Conservation (phyloP, 2,888 invertebrate genomes). For the Thera obeliscata region DNA sequence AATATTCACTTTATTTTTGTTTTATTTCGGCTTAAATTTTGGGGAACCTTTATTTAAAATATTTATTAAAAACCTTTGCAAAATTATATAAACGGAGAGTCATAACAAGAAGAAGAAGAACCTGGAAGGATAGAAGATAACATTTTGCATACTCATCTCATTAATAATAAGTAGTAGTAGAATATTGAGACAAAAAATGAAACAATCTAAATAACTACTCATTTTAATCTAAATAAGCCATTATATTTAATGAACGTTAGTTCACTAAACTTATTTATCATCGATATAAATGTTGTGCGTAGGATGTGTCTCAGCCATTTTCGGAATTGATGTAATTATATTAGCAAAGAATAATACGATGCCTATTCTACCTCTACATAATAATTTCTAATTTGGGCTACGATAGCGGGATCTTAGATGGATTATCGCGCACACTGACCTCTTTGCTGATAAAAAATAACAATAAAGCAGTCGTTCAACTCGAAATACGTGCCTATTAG, state of each 20-base stretch:
- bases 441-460: conserved; percentile 57
- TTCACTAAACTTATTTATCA: conserved; percentile 58
- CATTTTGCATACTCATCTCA: too few species aligned
- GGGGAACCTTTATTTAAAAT: too few species aligned
- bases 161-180: too few species aligned
- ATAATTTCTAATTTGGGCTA: conserved; percentile 54
- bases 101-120: too few species aligned
- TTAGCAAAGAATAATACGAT: conserved; percentile 48
- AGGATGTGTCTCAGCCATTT: conserved; percentile 57
- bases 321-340: conserved; percentile 57
- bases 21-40: too few species aligned
- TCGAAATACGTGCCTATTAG: conserved; percentile 53
- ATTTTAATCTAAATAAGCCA: too few species aligned
- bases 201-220: too few species aligned
- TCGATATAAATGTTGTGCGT: conserved; percentile 56
- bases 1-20: too few species aligned
- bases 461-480: conserved; percentile 71
- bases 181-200: too few species aligned
- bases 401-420: conserved; percentile 51
- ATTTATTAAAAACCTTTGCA: too few species aligned
- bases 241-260: conserved; percentile 14
- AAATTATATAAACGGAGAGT: too few species aligned
- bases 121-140: too few species aligned
- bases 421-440: conserved; percentile 53
- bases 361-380: conserved; percentile 39